phyloP scores from a whole-genome alignment of 1,140 invertebrate species.

The Odontomachus brunneus region DNA sequence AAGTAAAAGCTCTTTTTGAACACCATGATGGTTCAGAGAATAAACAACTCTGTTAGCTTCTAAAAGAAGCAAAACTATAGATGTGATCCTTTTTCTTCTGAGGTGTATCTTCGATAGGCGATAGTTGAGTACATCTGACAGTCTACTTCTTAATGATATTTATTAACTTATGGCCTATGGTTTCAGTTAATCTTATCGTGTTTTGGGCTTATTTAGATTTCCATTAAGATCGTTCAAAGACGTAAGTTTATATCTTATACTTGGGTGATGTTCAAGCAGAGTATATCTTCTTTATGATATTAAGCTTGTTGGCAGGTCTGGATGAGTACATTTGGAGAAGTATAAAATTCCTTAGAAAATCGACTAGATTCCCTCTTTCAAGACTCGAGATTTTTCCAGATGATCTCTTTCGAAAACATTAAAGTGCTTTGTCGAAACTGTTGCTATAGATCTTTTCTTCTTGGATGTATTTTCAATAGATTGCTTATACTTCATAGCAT shows the following conservation, averaged over 20 bases:
- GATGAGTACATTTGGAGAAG: constrained; percentile 18
- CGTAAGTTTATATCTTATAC: constrained; percentile 21
- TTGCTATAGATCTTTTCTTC: constrained; percentile 17
- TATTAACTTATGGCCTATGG: constrained; percentile 30
- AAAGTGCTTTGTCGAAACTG: constrained; percentile 8
- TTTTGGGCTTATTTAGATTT: constrained; percentile 25
- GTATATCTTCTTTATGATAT: constrained; percentile 6
- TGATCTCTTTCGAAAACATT: constrained; percentile 1
- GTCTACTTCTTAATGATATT: constrained; percentile 40
- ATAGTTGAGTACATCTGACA: constrained; percentile 36
- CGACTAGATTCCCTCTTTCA: background rate
- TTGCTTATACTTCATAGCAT: background rate
- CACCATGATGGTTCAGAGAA: constrained; percentile 38
- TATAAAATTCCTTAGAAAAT: constrained; percentile 35
- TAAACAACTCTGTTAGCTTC: constrained; percentile 36
- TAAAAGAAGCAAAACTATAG: constrained; percentile 23
- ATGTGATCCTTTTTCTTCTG: constrained; percentile 56
- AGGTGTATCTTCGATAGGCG: constrained; percentile 52
- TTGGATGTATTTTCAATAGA: constrained; percentile 10
- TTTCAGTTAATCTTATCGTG: constrained; percentile 21
- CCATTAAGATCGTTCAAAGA: constrained; percentile 37
- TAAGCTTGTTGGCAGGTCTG: constrained; percentile 26
- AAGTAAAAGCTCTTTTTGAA: constrained; percentile 35
- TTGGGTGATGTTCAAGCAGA: constrained; percentile 10
- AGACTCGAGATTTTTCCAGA: constrained; percentile 12